Evolutionary conservation across 2,888 invertebrate genomes (phyloP), one percentile per base, ranked within the genome.

Genomic region (Drosophila phalerata): DNA sequence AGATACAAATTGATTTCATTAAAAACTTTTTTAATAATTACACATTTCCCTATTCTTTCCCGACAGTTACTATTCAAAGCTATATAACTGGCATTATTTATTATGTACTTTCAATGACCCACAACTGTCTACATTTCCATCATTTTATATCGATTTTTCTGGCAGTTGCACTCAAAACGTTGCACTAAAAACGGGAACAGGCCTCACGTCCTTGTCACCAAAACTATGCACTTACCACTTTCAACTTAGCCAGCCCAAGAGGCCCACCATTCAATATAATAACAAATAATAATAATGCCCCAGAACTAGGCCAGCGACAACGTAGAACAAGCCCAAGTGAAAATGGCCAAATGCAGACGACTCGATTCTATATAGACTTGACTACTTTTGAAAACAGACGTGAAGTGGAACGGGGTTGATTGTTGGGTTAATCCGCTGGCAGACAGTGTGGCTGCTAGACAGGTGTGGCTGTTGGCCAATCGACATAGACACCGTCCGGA

Each of bases 251-350:
- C 32, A 19, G 15, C 1, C 15, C 17, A 42, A 57, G 10, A 47
- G 25, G 30, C 51, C 57, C 45, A 63, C 56, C 49, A 51, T 69
- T 74, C 60, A 43, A 69, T 76, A 65, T 76, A 74, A 86, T 84
- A 86, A 73, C 62, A 76, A 81, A 81, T 87, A 88, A 75, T 75
- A 81, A 77, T 77, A 81, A 77, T 77, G 70, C 51, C 42, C 13
- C 56, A 71, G 61, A 85, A 87, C 78, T 85, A 73, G 89, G 85
- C 71, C 85, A 85, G 38, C 62, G 22, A 66, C 47, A 68, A 69
- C 45, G 25, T 6, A 37, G 42, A 60, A 53, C 42, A 45, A 57
- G 58, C 40, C 48, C 56, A 76, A 70, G 67, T 72, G 72, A 64
- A 69, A 69, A 79, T 66, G 64, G 57, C 56, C 47, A 67, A 72